These are phyloP conservation scores for Leucosticte australis DNA, from an alignment of 2,113 vertebrate species.

Conservation along the genomic window DNA sequence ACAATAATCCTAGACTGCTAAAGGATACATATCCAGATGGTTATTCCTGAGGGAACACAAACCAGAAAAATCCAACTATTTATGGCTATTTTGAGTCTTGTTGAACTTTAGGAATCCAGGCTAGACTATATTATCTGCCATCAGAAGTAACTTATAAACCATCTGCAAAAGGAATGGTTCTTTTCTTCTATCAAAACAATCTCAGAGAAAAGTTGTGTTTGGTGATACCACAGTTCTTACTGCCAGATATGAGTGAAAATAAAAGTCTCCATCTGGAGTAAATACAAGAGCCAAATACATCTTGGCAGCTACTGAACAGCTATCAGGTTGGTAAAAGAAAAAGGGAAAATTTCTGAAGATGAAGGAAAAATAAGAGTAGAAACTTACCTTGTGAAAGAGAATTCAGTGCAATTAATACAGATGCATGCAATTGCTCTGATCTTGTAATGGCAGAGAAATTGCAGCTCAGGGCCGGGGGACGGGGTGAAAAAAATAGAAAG, in stretches of 20 bases:
- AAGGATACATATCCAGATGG: neutral
- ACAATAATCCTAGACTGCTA: neutral
- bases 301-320: neutral
- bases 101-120: neutral
- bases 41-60: neutral
- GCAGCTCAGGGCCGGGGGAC: neutral
- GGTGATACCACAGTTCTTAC: neutral
- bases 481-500: neutral
- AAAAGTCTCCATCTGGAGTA: slow-evolving; percentile 13
- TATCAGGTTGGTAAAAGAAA: neutral
- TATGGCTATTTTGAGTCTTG: neutral
- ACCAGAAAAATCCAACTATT: neutral
- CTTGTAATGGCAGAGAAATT: neutral
- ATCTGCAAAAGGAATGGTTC: neutral
- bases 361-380: neutral
- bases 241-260: slow-evolving; percentile 19
- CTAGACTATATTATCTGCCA: neutral
- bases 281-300: slow-evolving; percentile 20
- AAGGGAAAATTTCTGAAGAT: neutral
- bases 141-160: neutral
- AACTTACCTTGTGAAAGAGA: neutral
- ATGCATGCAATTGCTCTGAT: neutral
- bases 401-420: neutral
- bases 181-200: slow-evolving; percentile 19
- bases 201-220: slow-evolving; percentile 17